Conservation (phyloP, 2,113 vertebrate genomes). For the Tachysurus fulvidraco region DNA sequence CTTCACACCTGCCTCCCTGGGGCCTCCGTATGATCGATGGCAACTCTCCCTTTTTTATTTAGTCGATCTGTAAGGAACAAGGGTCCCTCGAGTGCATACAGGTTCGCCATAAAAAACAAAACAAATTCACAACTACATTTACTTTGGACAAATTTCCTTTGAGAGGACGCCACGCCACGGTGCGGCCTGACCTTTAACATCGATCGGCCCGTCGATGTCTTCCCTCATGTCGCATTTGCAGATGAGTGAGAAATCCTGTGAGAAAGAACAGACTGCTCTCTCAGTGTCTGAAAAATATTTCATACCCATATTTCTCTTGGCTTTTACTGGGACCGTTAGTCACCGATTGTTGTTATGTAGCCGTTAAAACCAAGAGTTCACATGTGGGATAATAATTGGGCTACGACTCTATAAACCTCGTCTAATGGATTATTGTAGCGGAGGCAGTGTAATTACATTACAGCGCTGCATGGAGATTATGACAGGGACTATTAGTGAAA, state of each 20-base stretch:
- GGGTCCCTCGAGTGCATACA: background rate
- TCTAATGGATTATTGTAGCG: background rate
- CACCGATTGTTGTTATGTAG: background rate
- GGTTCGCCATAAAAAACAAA: no score
- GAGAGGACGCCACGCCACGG: background rate
- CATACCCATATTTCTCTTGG: background rate
- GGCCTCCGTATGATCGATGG: background rate
- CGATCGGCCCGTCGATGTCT: background rate
- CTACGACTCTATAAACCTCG: background rate
- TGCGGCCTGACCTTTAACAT: background rate
- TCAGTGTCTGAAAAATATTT: background rate
- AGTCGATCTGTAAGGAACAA: background rate
- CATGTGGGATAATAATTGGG: conserved; percentile 6
- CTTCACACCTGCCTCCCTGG: background rate
- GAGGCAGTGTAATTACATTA: background rate
- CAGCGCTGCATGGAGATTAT: background rate
- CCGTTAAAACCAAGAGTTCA: conserved; percentile 6
- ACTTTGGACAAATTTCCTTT: background rate
- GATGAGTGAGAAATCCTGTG: background rate
- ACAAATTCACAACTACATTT: background rate
- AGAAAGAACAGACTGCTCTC: background rate
- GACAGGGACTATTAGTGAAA: background rate
- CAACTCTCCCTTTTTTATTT: background rate
- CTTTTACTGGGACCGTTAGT: background rate
- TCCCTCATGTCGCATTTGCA: background rate